Percentiles rank a stretch among this genome's conserved stretches.
Conservation (phyloP, 1,140 invertebrate species). For the Portunus trituberculatus region DNA sequence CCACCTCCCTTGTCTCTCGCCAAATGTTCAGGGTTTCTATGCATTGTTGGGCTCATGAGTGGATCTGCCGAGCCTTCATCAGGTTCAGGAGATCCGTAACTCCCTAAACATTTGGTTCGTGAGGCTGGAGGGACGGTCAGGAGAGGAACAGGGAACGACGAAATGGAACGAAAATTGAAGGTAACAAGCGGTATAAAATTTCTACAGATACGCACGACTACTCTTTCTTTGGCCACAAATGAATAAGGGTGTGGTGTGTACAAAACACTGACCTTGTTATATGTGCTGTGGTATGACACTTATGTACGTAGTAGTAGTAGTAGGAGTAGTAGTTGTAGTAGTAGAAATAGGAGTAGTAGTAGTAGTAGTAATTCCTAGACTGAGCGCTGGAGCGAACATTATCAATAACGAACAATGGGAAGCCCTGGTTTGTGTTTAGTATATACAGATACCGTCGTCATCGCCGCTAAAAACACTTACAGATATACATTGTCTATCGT, state of each 20-base stretch:
- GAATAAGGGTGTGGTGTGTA: neutral
- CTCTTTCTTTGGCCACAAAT: slow-evolving; percentile 53
- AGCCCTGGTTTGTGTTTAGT: slow-evolving; percentile 73
- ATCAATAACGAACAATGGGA: slow-evolving; percentile 62
- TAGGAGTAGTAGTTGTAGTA: no score
- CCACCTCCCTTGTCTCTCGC: neutral
- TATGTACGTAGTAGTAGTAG: no score
- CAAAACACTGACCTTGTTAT: neutral
- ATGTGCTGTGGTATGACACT: neutral
- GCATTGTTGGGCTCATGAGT: slow-evolving; percentile 50
- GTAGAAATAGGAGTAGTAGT: no score
- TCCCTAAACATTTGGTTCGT: slow-evolving; percentile 51
- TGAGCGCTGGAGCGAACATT: slow-evolving; percentile 58
- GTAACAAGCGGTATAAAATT: slow-evolving; percentile 57
- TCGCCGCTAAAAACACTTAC: neutral
- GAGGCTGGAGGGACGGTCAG: slow-evolving; percentile 4
- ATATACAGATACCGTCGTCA: slow-evolving; percentile 56
- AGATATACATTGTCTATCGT: no score
- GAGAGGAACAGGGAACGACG: slow-evolving; percentile 5
- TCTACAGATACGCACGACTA: slow-evolving; percentile 35
- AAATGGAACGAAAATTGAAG: neutral
- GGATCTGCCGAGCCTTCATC: slow-evolving; percentile 5
- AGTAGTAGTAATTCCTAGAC: neutral
- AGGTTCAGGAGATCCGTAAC: slow-evolving; percentile 41
- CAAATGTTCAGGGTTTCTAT: slow-evolving; percentile 21